Evolutionary conservation across 2,797 vertebrate species (phyloP).

Genomic region (Dipus sagitta): DNA sequence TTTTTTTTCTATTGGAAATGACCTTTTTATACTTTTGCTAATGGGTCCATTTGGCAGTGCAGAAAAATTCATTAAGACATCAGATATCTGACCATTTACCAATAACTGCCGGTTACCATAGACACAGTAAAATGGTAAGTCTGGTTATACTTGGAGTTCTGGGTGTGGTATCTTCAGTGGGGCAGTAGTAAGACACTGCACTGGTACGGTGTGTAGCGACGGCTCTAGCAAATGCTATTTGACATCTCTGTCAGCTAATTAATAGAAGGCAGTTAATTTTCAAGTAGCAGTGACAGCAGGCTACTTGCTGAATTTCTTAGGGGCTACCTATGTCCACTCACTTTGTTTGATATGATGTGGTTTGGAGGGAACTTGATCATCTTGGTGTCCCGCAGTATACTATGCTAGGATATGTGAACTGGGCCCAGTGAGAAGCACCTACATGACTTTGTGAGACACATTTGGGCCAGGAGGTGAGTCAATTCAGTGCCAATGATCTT

Average conservation of each 20-base stretch:
- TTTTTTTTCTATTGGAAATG: conserved; percentile 14
- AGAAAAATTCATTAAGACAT: not conserved
- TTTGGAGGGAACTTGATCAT: not conserved
- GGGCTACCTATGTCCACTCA: not conserved
- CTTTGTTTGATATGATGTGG: not conserved
- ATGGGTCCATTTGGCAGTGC: not conserved
- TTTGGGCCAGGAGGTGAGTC: not conserved
- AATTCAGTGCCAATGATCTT: not conserved
- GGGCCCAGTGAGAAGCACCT: not conserved
- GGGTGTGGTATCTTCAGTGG: not conserved
- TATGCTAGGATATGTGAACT: not conserved
- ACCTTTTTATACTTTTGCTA: not conserved
- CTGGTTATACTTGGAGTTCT: not conserved
- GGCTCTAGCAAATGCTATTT: not conserved
- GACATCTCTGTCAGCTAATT: not conserved
- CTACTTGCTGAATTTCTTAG: not conserved
- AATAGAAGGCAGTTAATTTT: conserved; percentile 9
- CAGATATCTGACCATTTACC: not conserved
- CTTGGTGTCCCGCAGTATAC: not conserved
- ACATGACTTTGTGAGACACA: not conserved
- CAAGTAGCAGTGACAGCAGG: not conserved
- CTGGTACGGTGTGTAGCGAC: not conserved
- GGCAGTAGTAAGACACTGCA: not conserved
- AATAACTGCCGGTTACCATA: not conserved
- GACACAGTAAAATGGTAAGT: not conserved